Evolutionary conservation across 2,113 vertebrate genomes (phyloP), one percentile per base, ranked within the genome.

Genomic region (Alethe diademata): DNA sequence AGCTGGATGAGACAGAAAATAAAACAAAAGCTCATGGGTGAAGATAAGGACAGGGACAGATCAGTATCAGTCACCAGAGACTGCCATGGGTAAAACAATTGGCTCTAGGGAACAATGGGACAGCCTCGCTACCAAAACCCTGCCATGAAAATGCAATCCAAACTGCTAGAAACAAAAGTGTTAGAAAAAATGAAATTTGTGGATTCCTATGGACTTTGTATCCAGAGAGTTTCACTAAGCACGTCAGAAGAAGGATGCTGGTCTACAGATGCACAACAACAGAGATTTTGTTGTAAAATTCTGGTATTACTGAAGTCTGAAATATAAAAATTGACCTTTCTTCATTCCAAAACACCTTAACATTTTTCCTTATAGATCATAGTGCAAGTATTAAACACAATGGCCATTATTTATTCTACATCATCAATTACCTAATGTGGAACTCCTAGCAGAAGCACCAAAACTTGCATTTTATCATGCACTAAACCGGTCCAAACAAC

Each of bases 21-120:
- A 25, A 14, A 66, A 54, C 8, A 22, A 14, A 60, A 36, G 6
- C 11, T 71, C 1, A 0, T 45, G 43, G 22, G 23, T 20, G 13
- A 6, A 61, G 40, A 13, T 9, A 14, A 50, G 57, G 36, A 17
- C 31, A n/a, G 26, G 43, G 26, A 65, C 38, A 35, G 29, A 58
- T 19, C 73, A 25, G 38, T 8, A 13, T 16, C 73, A 25, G 45
- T 7, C 45, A 31, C 10, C 51, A 19, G 12, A 4, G 20, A 1
- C 10, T 28, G 6, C 5, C 31, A 12, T 0, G 0, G 23, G 33
- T 23, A 9, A 38, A 78, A 38, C 13, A 38, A 11, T 53, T 1
- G 0, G 36, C n/a, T 42, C 38, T 47, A 9, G 26, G 6, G 6
- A 53, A 35, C n/a, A 4, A 0, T 1, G n/a, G 6, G 33, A 28